These are phyloP conservation scores for Coleophora flavipennella DNA, from an alignment of 2,888 invertebrate genomes.

Conservation along the genomic window DNA sequence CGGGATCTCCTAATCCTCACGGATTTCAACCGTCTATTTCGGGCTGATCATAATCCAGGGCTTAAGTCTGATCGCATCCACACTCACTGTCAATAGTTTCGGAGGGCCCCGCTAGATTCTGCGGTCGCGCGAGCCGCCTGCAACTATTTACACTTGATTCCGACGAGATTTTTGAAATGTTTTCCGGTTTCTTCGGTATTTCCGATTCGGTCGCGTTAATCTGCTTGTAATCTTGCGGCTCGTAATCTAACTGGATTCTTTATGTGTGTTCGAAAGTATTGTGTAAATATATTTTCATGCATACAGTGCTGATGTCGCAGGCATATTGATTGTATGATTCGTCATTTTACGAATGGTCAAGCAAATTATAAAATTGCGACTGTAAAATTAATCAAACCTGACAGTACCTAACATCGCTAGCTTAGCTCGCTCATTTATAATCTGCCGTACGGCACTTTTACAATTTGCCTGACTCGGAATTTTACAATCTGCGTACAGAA, in stretches of 20 bases:
- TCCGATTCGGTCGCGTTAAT: constrained; percentile 35
- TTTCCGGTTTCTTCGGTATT: constrained; percentile 61
- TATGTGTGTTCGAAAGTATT: constrained; percentile 13
- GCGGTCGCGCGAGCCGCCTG: constrained; percentile 57
- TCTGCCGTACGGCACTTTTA: no score
- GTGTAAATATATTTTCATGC: no score
- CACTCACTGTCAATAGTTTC: constrained; percentile 73
- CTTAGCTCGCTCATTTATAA: no score
- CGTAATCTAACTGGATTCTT: constrained; percentile 36
- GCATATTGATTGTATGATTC: no score
- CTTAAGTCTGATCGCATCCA: constrained; percentile 72
- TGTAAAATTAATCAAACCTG: no score
- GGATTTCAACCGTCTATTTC: constrained; percentile 72
- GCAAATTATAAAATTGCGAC: no score
- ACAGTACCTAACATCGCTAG: no score
- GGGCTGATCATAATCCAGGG: constrained; percentile 70
- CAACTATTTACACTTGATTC: constrained; percentile 45
- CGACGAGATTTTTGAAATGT: constrained; percentile 48
- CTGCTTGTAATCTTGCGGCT: constrained; percentile 14
- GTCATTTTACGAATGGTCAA: no score
- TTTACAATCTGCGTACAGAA: no score
- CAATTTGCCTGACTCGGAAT: no score
- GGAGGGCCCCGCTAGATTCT: constrained; percentile 64
- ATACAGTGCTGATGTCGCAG: no score
- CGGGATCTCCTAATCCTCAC: constrained; percentile 66